phyloP scores from a whole-genome alignment of 2,888 invertebrate genomes.

The Drosophila falleni region DNA sequence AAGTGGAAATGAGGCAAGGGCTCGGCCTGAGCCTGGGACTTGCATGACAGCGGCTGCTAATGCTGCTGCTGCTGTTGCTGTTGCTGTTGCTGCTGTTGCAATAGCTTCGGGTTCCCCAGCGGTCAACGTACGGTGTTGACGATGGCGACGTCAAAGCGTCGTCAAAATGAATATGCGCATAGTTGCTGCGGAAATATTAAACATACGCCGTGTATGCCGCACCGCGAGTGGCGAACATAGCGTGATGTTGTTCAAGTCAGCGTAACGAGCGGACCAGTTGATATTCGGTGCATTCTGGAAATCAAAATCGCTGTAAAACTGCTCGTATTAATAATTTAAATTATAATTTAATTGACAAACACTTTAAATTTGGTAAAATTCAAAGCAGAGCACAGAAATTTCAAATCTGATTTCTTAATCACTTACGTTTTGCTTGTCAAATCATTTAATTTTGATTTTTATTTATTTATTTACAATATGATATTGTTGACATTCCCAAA shows the following conservation, averaged over 20 bases:
- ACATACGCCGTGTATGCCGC: constrained; percentile 72
- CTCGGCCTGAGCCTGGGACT: constrained; percentile 15
- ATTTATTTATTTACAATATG: no score
- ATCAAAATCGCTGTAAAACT: neutral
- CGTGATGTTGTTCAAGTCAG: constrained; percentile 33
- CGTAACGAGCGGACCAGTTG: constrained; percentile 41
- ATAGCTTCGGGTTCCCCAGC: constrained; percentile 65
- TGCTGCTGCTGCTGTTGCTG: constrained; percentile 67
- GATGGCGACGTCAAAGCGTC: constrained; percentile 69
- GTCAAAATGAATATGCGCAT: constrained; percentile 79
- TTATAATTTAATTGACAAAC: no score
- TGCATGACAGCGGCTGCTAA: constrained; percentile 63
- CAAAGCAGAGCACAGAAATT: no score
- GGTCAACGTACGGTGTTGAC: constrained; percentile 70
- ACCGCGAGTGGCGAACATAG: constrained; percentile 43
- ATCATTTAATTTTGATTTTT: no score
- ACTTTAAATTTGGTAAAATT: no score
- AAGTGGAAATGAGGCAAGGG: constrained; percentile 17
- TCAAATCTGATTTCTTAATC: no score
- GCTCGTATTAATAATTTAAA: no score
- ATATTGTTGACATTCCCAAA: neutral
- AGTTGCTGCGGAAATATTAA: constrained; percentile 76
- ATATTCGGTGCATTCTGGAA: constrained; percentile 7
- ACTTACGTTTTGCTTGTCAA: no score
- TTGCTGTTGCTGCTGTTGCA: constrained; percentile 71